These are phyloP conservation scores for Sardina pilchardus DNA, from an alignment of 2,113 vertebrate species.

Conservation along the genomic window DNA sequence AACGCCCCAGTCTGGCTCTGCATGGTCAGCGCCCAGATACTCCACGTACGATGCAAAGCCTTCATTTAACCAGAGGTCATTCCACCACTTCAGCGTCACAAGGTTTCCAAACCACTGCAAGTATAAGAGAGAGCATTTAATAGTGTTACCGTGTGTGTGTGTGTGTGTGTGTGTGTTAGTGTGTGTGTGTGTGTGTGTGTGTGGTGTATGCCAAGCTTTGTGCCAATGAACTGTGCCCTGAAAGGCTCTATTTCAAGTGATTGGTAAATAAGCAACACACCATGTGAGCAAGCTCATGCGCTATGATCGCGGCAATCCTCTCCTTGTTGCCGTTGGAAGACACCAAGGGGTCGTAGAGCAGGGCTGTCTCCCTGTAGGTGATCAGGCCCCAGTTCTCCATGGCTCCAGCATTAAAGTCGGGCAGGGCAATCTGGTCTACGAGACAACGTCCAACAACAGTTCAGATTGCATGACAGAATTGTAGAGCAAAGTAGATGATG, in stretches of 20 bases:
- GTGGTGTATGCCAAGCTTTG: not conserved
- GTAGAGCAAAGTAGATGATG: no score
- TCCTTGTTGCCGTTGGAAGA: slow-evolving; percentile 77
- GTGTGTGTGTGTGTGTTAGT: not conserved
- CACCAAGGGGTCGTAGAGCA: slow-evolving; percentile 64
- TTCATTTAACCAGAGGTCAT: slow-evolving; percentile 94
- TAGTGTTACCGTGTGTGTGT: not conserved
- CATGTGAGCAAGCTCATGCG: slow-evolving; percentile 79
- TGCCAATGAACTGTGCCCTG: not conserved
- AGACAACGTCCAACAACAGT: not conserved
- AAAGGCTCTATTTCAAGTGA: not conserved
- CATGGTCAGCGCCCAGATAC: slow-evolving; percentile 79
- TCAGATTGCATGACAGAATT: not conserved
- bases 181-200: not conserved
- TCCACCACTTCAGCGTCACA: slow-evolving; percentile 93
- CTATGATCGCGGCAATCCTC: slow-evolving; percentile 70
- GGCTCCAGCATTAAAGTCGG: slow-evolving; percentile 75
- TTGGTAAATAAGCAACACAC: slow-evolving; percentile 45
- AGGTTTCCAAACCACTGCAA: slow-evolving; percentile 94
- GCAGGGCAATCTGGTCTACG: slow-evolving; percentile 77
- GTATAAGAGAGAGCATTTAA: not conserved
- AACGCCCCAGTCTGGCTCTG: slow-evolving; percentile 75
- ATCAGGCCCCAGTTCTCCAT: slow-evolving; percentile 83
- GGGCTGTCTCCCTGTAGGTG: slow-evolving; percentile 75
- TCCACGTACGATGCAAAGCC: slow-evolving; percentile 94